phyloP scores from a whole-genome alignment of 1,140 invertebrate species.

The Macrobrachium rosenbergii region DNA sequence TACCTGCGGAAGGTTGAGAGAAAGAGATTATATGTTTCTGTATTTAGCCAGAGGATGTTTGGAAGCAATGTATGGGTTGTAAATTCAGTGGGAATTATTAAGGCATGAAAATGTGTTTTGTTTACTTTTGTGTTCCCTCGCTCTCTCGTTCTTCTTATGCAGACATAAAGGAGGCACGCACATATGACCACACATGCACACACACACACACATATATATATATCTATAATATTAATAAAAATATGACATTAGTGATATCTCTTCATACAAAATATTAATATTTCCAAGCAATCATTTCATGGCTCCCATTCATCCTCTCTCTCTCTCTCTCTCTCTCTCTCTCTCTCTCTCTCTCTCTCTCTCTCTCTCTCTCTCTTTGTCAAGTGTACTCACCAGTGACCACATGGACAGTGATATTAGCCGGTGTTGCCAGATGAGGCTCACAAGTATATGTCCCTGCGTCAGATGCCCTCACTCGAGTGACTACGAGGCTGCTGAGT shows the following conservation, averaged over 20 bases:
- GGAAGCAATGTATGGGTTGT: background rate
- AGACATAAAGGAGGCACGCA: background rate
- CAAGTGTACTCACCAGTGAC: conserved; percentile 56
- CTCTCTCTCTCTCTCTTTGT: background rate
- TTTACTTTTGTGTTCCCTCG: too few species aligned
- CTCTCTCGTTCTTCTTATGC: too few species aligned
- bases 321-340: conserved; percentile 15
- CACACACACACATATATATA: background rate
- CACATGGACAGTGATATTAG: conserved; percentile 63
- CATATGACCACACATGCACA: background rate
- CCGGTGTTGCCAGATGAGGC: conserved; percentile 61
- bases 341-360: background rate
- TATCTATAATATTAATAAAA: background rate
- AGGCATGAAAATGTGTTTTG: background rate
- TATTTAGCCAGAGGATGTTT: background rate
- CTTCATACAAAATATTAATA: background rate
- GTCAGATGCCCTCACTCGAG: conserved; percentile 45
- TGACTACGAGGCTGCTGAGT: conserved; percentile 61
- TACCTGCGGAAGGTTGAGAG: conserved; percentile 13
- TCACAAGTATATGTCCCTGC: conserved; percentile 62
- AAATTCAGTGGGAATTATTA: background rate
- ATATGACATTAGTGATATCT: background rate
- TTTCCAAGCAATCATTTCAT: background rate
- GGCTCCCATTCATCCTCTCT: background rate
- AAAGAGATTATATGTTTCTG: background rate